Evolutionary conservation across 2,797 vertebrate species (phyloP), one percentile per base, ranked within the genome.

Genomic region (Coregonus ussuriensis): DNA sequence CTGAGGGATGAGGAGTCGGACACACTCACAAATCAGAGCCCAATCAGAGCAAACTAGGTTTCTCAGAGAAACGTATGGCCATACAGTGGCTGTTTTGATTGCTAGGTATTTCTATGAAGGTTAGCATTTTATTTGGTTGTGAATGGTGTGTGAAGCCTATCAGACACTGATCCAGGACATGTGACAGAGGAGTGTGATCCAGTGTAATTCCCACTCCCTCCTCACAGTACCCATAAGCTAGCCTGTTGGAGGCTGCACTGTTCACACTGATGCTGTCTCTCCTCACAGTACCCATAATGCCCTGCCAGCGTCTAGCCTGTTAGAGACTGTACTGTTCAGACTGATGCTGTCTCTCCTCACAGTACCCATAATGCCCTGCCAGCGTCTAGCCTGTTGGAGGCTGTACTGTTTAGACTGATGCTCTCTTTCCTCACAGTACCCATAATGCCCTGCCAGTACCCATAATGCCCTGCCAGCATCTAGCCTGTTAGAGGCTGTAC

Each of bases 401-500:
- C 52, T 81, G 80, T 63, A 79, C 71, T 14, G 35, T n/a, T 0
- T 15, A 41, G 52, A 66, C 69, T 74, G 72, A 72, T 9, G 41
- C 65, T 25, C 74, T 33, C 53, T 47, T 72, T 33, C 31, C 31
- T 33, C 31, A 33, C 31, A 33, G 68, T 41, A 68, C 80, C 74
- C 78, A 71, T 74, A 75, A 25, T 25, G 25, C 9, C 41, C 66
- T 62, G 73, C 77, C 84, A 76, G 62, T 51, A 70, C 81, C 41
- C 41, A 72, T 65, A 75, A 74, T 54, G 71, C 69, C 72, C 41
- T 41, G 56, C 41, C 79, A 35, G 79, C 37, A 74, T 6, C 41
- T 41, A 47, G 79, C 80, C 75, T 76, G 81, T 82, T 84, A 81
- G 81, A 76, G 77, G 70, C 52, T 81, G 80, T 63, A 79, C 71